Evolutionary conservation across 2,888 invertebrate species (phyloP).

Genomic region (Lasius fuliginosus): DNA sequence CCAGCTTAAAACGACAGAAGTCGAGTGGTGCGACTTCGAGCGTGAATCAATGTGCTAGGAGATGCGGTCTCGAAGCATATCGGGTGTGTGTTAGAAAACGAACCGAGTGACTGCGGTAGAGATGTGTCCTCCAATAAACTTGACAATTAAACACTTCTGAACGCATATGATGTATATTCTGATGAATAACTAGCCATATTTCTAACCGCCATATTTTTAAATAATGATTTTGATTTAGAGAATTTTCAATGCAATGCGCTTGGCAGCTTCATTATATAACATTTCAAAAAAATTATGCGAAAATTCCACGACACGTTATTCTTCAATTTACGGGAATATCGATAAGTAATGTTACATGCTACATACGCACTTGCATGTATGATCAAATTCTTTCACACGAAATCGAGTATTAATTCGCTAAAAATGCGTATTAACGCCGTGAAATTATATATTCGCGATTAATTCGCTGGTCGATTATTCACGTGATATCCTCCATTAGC

Average conservation of each 20-base stretch:
- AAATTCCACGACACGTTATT: slow-evolving; percentile 6
- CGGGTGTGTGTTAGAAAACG: slow-evolving; percentile 4
- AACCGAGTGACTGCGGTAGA: background rate
- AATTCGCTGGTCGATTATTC: slow-evolving; percentile 29
- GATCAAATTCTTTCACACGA: background rate
- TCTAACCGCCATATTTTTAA: background rate
- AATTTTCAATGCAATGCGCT: background rate
- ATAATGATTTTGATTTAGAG: slow-evolving; percentile 1
- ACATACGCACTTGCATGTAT: background rate
- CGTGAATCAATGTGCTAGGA: slow-evolving; percentile 20
- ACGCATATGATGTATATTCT: background rate
- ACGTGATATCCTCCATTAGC: slow-evolving; percentile 18
- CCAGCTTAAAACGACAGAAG: slow-evolving; percentile 52
- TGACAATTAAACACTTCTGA: slow-evolving; percentile 10
- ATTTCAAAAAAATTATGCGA: background rate
- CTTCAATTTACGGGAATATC: background rate
- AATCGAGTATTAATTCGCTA: slow-evolving; percentile 20
- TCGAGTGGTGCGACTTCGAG: slow-evolving; percentile 45
- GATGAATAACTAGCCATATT: background rate
- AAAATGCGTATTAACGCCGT: slow-evolving; percentile 16
- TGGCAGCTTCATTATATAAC: background rate
- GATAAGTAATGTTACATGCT: background rate
- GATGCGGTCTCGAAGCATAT: slow-evolving; percentile 31
- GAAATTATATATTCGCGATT: slow-evolving; percentile 32
- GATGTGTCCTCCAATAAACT: slow-evolving; percentile 17